Conservation (phyloP, 2,113 vertebrate genomes). For the Aythya baeri region DNA sequence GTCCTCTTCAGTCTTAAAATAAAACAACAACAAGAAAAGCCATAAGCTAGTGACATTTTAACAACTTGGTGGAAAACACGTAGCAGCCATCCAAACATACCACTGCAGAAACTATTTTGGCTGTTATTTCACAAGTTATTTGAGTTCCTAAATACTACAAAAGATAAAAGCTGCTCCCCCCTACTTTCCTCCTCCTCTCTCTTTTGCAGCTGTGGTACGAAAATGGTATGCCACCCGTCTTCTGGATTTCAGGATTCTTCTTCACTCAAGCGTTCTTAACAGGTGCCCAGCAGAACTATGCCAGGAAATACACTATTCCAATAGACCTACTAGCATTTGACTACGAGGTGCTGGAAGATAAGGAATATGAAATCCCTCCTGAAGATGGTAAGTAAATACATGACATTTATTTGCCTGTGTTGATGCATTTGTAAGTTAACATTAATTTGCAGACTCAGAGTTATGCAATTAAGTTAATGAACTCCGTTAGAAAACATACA, state of each 20-base stretch:
- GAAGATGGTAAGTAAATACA: slow-evolving; percentile 82
- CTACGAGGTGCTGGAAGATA: slow-evolving; percentile 89
- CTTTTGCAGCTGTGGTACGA: slow-evolving; percentile 84
- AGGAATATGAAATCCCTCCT: slow-evolving; percentile 76
- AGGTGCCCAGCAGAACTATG: slow-evolving; percentile 90
- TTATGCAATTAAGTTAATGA: neutral
- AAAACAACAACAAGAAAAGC: too few species aligned
- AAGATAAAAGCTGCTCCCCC: neutral
- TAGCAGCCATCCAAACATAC: neutral
- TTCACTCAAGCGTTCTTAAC: slow-evolving; percentile 94
- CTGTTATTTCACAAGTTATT: neutral
- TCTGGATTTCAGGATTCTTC: slow-evolving; percentile 94
- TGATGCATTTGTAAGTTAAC: neutral
- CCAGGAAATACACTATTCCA: slow-evolving; percentile 87
- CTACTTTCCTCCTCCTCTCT: neutral
- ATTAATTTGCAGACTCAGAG: neutral
- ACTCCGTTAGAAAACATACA: neutral
- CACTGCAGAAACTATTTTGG: neutral
- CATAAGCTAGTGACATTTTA: neutral
- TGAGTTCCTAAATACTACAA: neutral
- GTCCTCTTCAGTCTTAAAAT: too few species aligned
- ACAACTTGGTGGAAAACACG: neutral
- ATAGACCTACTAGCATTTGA: slow-evolving; percentile 89
- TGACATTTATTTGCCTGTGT: neutral
- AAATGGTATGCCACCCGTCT: slow-evolving; percentile 80